A percentile compares a stretch with the other conserved stretches of the same genome.
Evolutionary conservation across 1,140 invertebrate species (phyloP).

Genomic region (Magallana ariakensis): DNA sequence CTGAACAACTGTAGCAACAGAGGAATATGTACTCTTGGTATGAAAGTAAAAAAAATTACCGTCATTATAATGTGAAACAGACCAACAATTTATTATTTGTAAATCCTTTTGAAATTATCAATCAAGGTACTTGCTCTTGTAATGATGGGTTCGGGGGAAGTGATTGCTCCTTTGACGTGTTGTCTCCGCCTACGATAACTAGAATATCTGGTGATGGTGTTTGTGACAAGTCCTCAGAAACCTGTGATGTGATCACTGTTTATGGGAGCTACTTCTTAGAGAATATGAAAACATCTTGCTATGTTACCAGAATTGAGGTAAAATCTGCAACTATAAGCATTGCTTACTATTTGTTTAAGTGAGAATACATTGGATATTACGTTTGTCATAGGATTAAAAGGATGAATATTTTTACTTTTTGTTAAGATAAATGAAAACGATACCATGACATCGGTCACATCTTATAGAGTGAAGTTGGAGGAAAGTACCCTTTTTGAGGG

Average conservation of each 20-base stretch:
- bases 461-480: neutral
- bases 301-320: neutral
- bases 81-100: neutral
- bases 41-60: neutral
- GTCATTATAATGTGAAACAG: neutral
- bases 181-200: neutral
- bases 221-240: neutral
- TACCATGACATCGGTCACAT: neutral
- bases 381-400: neutral
- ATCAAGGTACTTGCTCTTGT: neutral
- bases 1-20: neutral
- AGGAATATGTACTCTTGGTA: neutral
- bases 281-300: neutral
- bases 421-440: neutral
- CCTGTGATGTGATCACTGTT: neutral
- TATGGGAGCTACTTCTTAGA: neutral
- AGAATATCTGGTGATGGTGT: neutral
- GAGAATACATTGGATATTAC: neutral
- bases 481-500: neutral
- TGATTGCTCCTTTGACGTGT: neutral
- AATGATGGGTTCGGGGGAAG: neutral
- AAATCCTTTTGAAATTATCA: neutral
- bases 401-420: neutral
- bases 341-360: neutral
- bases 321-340: neutral